These are phyloP conservation scores for Misgurnus anguillicaudatus DNA, from an alignment of 2,113 vertebrate species.

Conservation along the genomic window DNA sequence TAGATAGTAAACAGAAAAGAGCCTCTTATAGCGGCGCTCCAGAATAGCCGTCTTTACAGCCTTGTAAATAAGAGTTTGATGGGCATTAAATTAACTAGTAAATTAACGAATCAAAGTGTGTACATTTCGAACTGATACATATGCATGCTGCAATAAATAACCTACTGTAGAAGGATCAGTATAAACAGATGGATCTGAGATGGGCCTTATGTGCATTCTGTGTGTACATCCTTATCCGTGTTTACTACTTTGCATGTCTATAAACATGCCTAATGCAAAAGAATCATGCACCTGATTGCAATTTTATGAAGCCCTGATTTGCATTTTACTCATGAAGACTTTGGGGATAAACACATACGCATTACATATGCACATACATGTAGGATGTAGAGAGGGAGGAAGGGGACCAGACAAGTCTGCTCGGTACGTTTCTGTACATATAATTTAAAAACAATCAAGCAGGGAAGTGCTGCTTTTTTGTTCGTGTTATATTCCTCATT, in stretches of 20 bases:
- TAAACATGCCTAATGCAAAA: conserved; percentile 45
- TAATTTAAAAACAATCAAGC: conserved; percentile 20
- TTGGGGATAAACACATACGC: conserved; percentile 60
- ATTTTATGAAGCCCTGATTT: conserved; percentile 68
- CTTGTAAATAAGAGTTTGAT: conserved; percentile 64
- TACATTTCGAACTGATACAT: conserved; percentile 65
- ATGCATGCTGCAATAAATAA: conserved; percentile 64
- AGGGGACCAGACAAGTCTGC: neutral
- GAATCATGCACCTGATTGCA: conserved; percentile 58
- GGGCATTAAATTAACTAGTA: conserved; percentile 70
- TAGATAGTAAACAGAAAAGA: conserved; percentile 48
- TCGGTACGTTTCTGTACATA: conserved; percentile 14
- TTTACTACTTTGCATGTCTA: conserved; percentile 43
- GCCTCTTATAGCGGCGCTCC: conserved; percentile 3
- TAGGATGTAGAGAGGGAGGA: neutral
- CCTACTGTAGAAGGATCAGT: conserved; percentile 54
- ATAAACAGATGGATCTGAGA: conserved; percentile 56
- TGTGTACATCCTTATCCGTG: neutral
- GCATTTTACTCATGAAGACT: conserved; percentile 61
- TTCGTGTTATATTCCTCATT: neutral
- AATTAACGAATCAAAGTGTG: conserved; percentile 66
- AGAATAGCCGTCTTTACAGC: conserved; percentile 53
- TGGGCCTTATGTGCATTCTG: conserved; percentile 23
- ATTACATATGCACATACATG: neutral
- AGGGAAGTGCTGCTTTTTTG: neutral